Evolutionary conservation across 2,888 invertebrate species (phyloP).

Genomic region (Deroplatys truncata): DNA sequence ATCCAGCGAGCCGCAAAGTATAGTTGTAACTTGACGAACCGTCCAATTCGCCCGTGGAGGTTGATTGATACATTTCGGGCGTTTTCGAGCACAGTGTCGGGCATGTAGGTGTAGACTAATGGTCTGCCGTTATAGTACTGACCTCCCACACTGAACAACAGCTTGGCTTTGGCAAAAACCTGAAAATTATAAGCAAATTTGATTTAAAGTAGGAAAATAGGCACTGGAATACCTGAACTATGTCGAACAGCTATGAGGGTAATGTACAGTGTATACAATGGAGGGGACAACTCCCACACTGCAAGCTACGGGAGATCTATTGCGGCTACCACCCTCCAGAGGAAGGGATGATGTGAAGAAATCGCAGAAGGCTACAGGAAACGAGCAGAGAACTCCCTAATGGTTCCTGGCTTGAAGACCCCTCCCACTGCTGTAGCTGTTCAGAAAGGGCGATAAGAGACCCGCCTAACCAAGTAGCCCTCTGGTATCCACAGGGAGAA

Average conservation of each 20-base stretch:
- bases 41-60: slow-evolving; percentile 56
- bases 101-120: slow-evolving; percentile 55
- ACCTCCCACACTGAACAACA: slow-evolving; percentile 61
- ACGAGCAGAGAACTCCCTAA: no score
- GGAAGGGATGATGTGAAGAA: no score
- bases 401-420: no score
- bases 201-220: neutral
- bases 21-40: slow-evolving; percentile 58
- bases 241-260: neutral
- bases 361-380: no score
- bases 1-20: slow-evolving; percentile 67
- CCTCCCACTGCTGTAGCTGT: no score
- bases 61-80: slow-evolving; percentile 65
- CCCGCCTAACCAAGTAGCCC: no score
- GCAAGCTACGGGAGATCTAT: no score
- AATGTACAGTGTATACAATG: no score
- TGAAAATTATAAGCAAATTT: slow-evolving; percentile 38
- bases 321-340: no score
- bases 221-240: neutral
- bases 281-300: no score
- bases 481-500: no score
- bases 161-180: slow-evolving; percentile 62
- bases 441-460: no score
- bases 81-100: slow-evolving; percentile 58
- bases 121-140: slow-evolving; percentile 52